Base-by-base conservation (phyloP, 2,797 vertebrate genomes). In the Naso thynnoides region DNA sequence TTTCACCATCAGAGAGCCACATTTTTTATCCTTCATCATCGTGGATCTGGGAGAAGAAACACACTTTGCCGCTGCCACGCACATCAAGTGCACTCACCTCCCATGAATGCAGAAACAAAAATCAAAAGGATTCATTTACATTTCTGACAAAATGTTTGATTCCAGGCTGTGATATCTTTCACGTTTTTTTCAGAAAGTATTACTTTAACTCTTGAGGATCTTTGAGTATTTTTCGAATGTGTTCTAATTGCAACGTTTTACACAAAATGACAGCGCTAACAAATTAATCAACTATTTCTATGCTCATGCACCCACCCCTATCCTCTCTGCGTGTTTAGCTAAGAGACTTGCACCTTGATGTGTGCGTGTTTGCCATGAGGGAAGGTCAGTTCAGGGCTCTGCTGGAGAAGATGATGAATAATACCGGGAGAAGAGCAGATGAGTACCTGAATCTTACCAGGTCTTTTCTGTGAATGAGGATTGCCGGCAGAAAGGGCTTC, bases 331-430 rank as follows among this genome's bases (percentile, higher is more conserved):
- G 64, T 76, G 56, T 78, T 82, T 56, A 63, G 78, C 67, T 72
- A 31, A 68, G 56, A 80, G 67, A 50, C 60, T 61, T 67, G 78
- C 71, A 74, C 61, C 58, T 44, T 29, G 0, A 15, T 71, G 69
- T 84, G 70, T 59, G 67, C 5, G 42, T 58, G 69, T 70, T 62
- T 49, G 59, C 71, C 23, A 33, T 9, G 55, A 71, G 88, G 79
- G 86, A 73, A 78, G 75, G 81, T 84, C 81, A 85, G 59, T 71
- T 86, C 62, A 78, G 89, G 85, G 87, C 92, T 89, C 90, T 92
- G 92, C 89, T 90, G 88, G 83, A 54, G 64, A 86, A 76, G 74
- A 74, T 75, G 66, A 86, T 89, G 86, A 92, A 91, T 90, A 89
- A 89, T 89, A 86, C 83, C 65, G 44, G 49, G 42, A 82, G 82